Conservation (phyloP, 2,797 vertebrate genomes). For the Apogon talboti region DNA sequence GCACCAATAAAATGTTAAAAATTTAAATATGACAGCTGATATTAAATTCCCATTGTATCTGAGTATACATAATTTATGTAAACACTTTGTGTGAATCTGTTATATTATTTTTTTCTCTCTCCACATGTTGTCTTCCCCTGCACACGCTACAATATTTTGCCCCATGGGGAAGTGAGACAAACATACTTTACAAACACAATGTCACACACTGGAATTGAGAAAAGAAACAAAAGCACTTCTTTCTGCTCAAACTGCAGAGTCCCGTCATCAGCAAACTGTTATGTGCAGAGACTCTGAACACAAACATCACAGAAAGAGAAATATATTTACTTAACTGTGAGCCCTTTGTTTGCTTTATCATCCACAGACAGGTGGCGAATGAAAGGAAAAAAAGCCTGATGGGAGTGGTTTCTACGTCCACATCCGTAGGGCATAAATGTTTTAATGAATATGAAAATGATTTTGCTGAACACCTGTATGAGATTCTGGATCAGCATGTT, state of each 20-base stretch:
- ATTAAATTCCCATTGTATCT: not conserved
- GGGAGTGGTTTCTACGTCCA: too few relatives aligned
- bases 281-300: not conserved
- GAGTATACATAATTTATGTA: not conserved
- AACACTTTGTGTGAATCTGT: not conserved
- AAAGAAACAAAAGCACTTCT: not conserved
- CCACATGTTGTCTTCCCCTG: slow-evolving; percentile 11
- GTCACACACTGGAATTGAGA: slow-evolving; percentile 2
- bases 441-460: too few relatives aligned
- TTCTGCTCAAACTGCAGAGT: not conserved
- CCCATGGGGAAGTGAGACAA: not conserved
- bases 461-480: too few relatives aligned
- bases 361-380: too few relatives aligned
- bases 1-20: too few relatives aligned
- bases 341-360: not conserved
- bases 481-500: too few relatives aligned
- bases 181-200: slow-evolving; percentile 10
- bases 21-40: too few relatives aligned
- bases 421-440: too few relatives aligned
- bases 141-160: slow-evolving; percentile 13
- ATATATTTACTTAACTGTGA: not conserved
- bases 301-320: not conserved
- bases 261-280: not conserved
- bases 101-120: not conserved
- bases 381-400: too few relatives aligned